Evolutionary conservation across 2,113 vertebrate species (phyloP), one percentile per base, ranked within the genome.

Genomic region (Electrona antarctica): DNA sequence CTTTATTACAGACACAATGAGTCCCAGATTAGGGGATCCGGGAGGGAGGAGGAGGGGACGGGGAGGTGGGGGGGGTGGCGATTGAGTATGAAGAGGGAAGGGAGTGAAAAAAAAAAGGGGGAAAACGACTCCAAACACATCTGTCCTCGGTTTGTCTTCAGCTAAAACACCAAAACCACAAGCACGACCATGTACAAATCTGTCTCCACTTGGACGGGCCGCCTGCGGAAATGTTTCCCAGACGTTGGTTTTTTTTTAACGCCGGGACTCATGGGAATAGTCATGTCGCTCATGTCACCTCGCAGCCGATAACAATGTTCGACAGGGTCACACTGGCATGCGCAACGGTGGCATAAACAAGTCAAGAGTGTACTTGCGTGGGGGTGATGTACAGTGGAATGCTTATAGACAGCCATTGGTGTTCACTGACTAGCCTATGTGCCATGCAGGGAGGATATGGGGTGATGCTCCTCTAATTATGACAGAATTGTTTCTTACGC

Each of bases 1-100:
- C 87, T 92, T 90, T 91, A 90, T 90, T 88, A 89, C 85, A 82
- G 85, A 87, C 87, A 90, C 91, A 92, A 92, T 90, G 88, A 93
- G 81, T 89, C 82, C 86, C 88, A 91, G 90, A 93, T 93, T 91
- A 89, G 81, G 85, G 78, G 67, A 81, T 77, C 75, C 85, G 63
- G 82, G 77, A 71, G 58, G 29, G 29, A 77, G 76, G 75, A 60
- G 74, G 69, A 67, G 78, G 69, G 76, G 69, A 58, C 56, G 45
- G 67, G 67, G 57, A 60, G 59, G 3, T 12, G 73, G 12, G 65
- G 21, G 68, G 21, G 21, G 21, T 21, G 21, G 21, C 21, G 21
- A 81, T 9, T 74, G 73, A 76, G 57, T 6, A 41, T 41, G 7
- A 14, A 63, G 60, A 33, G 62, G 13, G 65, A 56, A 13, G 63